Percentiles rank a stretch among this genome's conserved stretches.
Evolutionary conservation across 2,113 vertebrate genomes (phyloP).

Genomic region (Protobothrops mucrosquamatus): DNA sequence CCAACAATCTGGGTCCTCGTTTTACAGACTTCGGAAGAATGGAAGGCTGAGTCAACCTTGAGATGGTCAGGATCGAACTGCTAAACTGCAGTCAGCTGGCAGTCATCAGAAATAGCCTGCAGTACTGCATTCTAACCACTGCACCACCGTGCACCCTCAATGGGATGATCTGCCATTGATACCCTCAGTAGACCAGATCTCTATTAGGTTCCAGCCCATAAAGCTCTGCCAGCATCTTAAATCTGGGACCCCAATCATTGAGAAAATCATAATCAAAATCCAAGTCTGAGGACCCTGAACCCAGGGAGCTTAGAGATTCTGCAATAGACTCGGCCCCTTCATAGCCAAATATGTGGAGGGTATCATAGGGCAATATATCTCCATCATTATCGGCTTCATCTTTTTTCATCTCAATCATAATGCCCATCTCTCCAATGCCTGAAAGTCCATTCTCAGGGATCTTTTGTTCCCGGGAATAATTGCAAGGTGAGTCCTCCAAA

Average conservation of each 20-base stretch:
- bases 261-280: conserved; percentile 93
- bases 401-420: conserved; percentile 94
- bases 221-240: conserved; percentile 91
- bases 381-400: conserved; percentile 90
- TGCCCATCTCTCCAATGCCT: conserved; percentile 86
- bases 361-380: conserved; percentile 88
- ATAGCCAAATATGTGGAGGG: conserved; percentile 91
- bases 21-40: no score
- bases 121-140: no score
- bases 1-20: no score
- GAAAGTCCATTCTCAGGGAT: conserved; percentile 39
- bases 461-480: conserved; percentile 83
- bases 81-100: no score
- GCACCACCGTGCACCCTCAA: no score
- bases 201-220: conserved; percentile 79
- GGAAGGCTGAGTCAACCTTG: no score
- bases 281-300: conserved; percentile 79
- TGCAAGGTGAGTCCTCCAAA: conserved; percentile 43
- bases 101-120: no score
- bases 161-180: conserved; percentile 20
- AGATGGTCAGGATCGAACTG: no score
- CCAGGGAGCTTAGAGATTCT: conserved; percentile 90
- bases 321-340: conserved; percentile 90
- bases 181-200: conserved; percentile 65
- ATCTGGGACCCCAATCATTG: conserved; percentile 93